These are phyloP conservation scores for Myoxocephalus aenaeus DNA, from an alignment of 2,797 vertebrate genomes.

Conservation along the genomic window DNA sequence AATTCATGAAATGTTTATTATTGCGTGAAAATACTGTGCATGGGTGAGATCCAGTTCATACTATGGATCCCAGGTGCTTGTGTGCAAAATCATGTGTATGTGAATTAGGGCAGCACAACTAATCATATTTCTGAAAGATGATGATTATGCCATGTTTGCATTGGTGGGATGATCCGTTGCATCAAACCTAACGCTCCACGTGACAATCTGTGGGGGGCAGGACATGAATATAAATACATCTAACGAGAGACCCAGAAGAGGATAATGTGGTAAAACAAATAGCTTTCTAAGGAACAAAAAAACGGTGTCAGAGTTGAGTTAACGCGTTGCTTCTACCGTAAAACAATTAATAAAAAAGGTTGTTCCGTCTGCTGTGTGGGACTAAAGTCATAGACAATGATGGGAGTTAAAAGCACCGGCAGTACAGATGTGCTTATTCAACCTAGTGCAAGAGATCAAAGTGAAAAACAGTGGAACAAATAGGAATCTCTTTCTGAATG, in stretches of 20 bases:
- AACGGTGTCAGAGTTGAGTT: neutral
- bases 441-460: slow-evolving; percentile 5
- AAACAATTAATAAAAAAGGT: neutral
- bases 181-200: neutral
- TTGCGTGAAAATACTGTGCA: slow-evolving; percentile 18
- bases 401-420: neutral
- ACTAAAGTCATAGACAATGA: neutral
- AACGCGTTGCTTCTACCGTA: neutral
- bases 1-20: slow-evolving; percentile 30
- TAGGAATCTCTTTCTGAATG: slow-evolving; percentile 10
- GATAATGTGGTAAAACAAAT: neutral
- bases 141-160: neutral
- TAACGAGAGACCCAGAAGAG: neutral
- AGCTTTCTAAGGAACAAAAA: neutral
- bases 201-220: neutral
- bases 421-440: slow-evolving; percentile 20
- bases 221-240: neutral
- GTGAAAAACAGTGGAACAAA: slow-evolving; percentile 21
- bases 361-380: neutral
- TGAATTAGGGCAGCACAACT: neutral
- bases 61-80: neutral
- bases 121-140: neutral
- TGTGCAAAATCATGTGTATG: neutral
- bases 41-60: slow-evolving; percentile 9
- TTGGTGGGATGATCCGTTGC: neutral